Evolutionary conservation across 2,888 invertebrate species (phyloP), one percentile per base, ranked within the genome.

Genomic region (Phortica okadai): DNA sequence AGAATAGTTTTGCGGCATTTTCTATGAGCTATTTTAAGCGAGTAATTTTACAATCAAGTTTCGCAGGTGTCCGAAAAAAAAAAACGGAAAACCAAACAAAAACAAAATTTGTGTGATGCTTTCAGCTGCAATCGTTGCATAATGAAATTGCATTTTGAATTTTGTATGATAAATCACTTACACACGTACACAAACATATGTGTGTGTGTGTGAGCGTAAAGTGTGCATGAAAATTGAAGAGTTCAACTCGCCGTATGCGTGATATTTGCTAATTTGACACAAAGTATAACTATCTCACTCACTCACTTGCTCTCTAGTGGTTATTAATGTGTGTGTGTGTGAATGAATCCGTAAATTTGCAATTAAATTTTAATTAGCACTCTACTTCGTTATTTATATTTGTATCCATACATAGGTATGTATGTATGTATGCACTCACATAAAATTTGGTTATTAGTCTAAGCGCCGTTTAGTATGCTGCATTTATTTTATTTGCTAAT

Each of bases 361-460:
- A 85, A 83, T 85, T 85, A 85, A 86, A 86, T 82, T 84, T 87
- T 88, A 86, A 88, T 86, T 87, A 88, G 88, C 77, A 78, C 74
- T 62, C 25, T 76, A 80, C 85, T 78, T 80, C 81, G 79, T 77
- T 74, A 76, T 73, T 73, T n/a, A 66, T 44, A 76, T 77, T 74
- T 64, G 67, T n/a, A 59, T 59, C 6, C 2, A 21, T 21, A 1
- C 1, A 21, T 21, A 21, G 21, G 25, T 62, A 16, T 25, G 25
- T 62, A 10, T 62, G 59, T 45, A 25, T 42, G 45, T 6, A 25
- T 33, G 33, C 11, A 72, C 33, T 33, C 33, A n/a, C 6, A 14
- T 5, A 33, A 14, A 72, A 56, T 14, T 72, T 56, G 33, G 14
- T 25, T 41, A 21, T 72, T 56, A 56, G 41, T 72, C 70, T 72